Base-by-base conservation (phyloP, 2,797 vertebrate genomes). In the Pangasius krempfi region DNA sequence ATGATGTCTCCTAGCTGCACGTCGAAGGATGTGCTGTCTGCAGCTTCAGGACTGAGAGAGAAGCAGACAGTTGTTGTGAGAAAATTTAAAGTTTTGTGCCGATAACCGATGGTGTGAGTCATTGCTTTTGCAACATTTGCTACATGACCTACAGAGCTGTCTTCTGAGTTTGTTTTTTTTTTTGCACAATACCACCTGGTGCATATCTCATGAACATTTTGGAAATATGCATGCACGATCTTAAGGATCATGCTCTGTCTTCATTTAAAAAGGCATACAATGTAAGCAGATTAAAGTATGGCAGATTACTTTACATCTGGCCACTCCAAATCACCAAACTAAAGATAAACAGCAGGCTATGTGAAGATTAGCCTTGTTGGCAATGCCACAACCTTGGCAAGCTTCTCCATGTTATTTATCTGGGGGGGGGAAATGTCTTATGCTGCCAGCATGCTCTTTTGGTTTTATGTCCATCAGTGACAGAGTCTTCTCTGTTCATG, bases 1-100 rank as follows among this genome's bases (percentile, higher is more conserved):
- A 99, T 99, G 93, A 99, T 99, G 94, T 99, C 99, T 82, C 99
- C 99, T 1, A 99, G 95, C 95, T 99, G 98, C 81, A 99, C 98
- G 70, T 99, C 98, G 60, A 99, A 99, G 86, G 98, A 97, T 0
- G 97, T 97, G 91, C 98, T 99, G 93, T 99, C 98, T 2, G 99
- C 98, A 47, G 97, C 98, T 0, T 99, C 98, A 0, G 99, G 99
- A 93, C 99, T 99, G 95, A 91, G 44, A 91, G 54, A 92, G 14
- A 91, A 92, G 22, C n/a, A 84, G 30, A 52, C 9, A 40, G 30
- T 56, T 81, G 2, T 3, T 40, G 58, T 83, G 58, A 47, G 25
- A 64, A 44, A 14, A 14, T 27, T 47, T 5, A 5, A 37, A 3
- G 20, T 13, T 5, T 70, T 33, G 1, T 62, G 27, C 60, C 40